Conservation (phyloP, 2,888 invertebrate genomes). For the Drosophila nigricruria region DNA sequence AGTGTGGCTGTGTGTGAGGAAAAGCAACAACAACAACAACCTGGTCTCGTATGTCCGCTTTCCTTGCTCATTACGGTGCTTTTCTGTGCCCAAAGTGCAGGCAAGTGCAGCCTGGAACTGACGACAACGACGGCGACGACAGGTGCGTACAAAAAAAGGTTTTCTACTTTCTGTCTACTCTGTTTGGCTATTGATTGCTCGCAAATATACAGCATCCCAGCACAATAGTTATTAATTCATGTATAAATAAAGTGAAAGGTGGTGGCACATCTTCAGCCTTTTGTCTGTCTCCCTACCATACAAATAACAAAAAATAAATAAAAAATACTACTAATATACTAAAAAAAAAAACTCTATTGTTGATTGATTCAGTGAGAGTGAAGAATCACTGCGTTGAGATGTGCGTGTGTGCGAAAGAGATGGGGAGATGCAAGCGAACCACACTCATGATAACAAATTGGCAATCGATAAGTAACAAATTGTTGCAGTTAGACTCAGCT, state of each 20-base stretch:
- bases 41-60: constrained; percentile 78
- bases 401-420: constrained; percentile 29
- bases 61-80: constrained; percentile 77
- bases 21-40: constrained; percentile 53
- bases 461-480: constrained; percentile 41
- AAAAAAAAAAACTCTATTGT: constrained; percentile 22
- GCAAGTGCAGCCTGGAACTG: constrained; percentile 61
- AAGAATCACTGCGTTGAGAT: constrained; percentile 14
- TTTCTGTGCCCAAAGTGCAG: constrained; percentile 60
- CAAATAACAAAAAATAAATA: constrained; percentile 22
- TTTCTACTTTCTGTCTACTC: constrained; percentile 63
- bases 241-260: constrained; percentile 76
- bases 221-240: constrained; percentile 65
- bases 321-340: constrained; percentile 42
- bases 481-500: constrained; percentile 33
- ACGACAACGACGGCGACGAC: constrained; percentile 47
- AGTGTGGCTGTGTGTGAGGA: constrained; percentile 26
- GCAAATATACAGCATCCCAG: constrained; percentile 49
- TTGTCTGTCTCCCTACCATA: constrained; percentile 44
- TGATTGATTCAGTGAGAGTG: constrained; percentile 9
- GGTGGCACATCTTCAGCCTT: constrained; percentile 67
- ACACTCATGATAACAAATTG: constrained; percentile 28
- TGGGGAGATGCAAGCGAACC: constrained; percentile 3
- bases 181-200: constrained; percentile 40
- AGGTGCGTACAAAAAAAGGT: constrained; percentile 58